Evolutionary conservation across 2,797 vertebrate species (phyloP), one percentile per base, ranked within the genome.

Genomic region (Protonibea diacanthus): DNA sequence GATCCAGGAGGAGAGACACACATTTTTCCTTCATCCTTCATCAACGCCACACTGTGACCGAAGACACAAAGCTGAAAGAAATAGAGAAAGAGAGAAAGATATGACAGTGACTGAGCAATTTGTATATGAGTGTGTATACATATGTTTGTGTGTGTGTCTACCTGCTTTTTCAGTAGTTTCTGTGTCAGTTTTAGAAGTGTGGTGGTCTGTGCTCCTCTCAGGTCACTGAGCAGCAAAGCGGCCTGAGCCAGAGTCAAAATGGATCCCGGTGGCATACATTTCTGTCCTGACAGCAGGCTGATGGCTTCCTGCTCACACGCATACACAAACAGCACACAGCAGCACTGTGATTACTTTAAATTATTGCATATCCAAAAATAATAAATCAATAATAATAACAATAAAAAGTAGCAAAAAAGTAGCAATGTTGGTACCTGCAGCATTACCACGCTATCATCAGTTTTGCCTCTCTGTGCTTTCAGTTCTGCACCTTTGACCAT

Each of bases 401-500:
- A 38, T 38, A 9, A 38, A 33, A 33, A 33, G 33, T 6, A 33
- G 33, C 33, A 33, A 33, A 38, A 38, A 38, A 38, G 33, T 9
- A 38, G 33, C 33, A 38, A 38, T 38, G 33, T 56, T 55, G 7
- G 8, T 88, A 93, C 94, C 94, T 94, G 92, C 15, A 95, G 80
- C 21, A 91, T 71, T 71, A 57, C 51, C 44, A 86, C 55, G 57
- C 88, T 84, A 42, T 59, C 58, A 9, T 86, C 80, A 21, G 23
- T 74, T 71, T 81, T 85, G 63, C 87, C 80, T 90, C 90, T 87
- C 23, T 60, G n/a, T 53, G 95, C 91, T 83, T 96, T 92, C 61
- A 98, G 85, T 73, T 94, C 71, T 23, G 95, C 95, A 44, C 90
- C 89, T 92, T 97, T 96, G 21, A 98, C 88, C 91, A 98, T 93